These are phyloP conservation scores for Euzetes globulus DNA, from an alignment of 2,888 invertebrate genomes.

Conservation along the genomic window DNA sequence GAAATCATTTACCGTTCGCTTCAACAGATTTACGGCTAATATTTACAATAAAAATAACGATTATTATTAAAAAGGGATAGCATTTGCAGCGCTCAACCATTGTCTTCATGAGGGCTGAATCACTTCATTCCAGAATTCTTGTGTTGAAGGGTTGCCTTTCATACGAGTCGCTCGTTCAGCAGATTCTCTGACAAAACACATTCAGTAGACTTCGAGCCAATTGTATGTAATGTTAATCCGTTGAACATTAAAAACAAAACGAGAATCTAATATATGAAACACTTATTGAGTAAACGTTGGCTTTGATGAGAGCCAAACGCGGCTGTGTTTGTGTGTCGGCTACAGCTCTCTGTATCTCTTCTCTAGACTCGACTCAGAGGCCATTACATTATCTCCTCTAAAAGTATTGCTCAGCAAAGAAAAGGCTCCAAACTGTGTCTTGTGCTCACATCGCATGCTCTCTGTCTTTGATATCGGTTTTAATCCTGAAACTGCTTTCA, in stretches of 20 bases:
- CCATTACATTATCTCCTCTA: conserved; percentile 19
- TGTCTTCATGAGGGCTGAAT: neutral
- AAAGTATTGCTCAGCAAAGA: neutral
- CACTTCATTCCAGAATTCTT: neutral
- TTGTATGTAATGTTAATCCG: neutral
- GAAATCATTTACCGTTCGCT: neutral
- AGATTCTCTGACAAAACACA: neutral
- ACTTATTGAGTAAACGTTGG: neutral
- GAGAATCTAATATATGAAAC: neutral
- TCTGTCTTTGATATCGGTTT: neutral
- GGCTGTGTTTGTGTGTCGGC: conserved; percentile 4
- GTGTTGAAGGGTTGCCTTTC: neutral
- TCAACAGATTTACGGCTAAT: neutral
- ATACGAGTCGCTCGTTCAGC: neutral
- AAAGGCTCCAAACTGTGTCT: neutral
- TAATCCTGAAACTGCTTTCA: neutral
- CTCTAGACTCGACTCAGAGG: conserved; percentile 11
- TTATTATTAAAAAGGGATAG: neutral
- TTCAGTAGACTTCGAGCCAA: neutral
- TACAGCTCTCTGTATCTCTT: neutral
- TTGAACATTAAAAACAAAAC: neutral
- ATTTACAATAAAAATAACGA: neutral
- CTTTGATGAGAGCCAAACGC: neutral
- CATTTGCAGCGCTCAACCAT: neutral
- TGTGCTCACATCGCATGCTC: conserved; percentile 4